A percentile compares a stretch with the other conserved stretches of the same genome.
Evolutionary conservation across 2,797 vertebrate genomes (phyloP).

Genomic region (Lepilemur ruficaudatus): DNA sequence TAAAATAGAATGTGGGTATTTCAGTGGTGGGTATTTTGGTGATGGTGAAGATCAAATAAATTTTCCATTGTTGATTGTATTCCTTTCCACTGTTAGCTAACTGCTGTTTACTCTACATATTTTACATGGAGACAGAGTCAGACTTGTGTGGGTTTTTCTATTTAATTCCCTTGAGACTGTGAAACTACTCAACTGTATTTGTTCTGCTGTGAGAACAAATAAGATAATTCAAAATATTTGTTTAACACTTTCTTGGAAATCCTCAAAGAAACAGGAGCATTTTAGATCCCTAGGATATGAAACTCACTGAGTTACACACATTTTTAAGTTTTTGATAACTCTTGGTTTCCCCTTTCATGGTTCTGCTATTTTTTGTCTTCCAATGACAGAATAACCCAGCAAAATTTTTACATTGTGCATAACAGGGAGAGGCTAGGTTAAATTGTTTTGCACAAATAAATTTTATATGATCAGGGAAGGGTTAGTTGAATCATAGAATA

Average conservation of each 20-base stretch:
- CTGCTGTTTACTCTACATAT: neutral
- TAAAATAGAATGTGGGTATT: neutral
- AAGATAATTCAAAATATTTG: conserved; percentile 40
- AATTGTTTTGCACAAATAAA: neutral
- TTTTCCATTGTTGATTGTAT: neutral
- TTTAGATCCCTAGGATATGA: conserved; percentile 6
- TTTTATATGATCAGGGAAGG: neutral
- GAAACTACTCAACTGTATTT: conserved; percentile 44
- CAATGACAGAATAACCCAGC: neutral
- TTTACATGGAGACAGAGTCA: neutral
- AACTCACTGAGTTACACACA: neutral
- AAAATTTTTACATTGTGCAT: neutral
- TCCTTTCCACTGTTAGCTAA: neutral
- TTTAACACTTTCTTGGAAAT: conserved; percentile 58
- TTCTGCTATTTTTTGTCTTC: conserved; percentile 31
- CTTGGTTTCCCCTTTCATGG: conserved; percentile 9
- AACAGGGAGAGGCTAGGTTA: conserved; percentile 15
- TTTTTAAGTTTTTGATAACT: neutral
- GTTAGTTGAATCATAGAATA: neutral
- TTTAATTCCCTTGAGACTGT: conserved; percentile 43
- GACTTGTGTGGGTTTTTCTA: conserved; percentile 39
- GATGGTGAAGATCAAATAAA: neutral
- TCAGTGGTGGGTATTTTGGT: no score
- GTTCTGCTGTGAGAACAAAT: conserved; percentile 54
- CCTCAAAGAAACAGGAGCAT: conserved; percentile 14